Evolutionary conservation across 2,888 invertebrate species (phyloP), one percentile per base, ranked within the genome.

Genomic region (Drosophila mulleri): DNA sequence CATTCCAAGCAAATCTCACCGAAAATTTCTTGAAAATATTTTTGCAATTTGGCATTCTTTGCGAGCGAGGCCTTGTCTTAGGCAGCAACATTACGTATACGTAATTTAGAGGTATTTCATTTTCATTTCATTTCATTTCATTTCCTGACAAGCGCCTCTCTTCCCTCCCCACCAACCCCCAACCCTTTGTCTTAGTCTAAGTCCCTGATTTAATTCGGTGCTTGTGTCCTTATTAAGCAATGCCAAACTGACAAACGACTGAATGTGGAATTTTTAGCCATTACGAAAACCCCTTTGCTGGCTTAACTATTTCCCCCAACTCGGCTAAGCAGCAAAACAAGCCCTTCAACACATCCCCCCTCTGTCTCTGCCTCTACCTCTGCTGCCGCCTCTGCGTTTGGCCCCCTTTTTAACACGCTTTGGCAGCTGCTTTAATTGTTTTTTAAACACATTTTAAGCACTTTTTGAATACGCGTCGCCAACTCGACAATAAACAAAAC

Each of bases 401-500:
- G 23, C n/a, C n/a, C 54, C 18, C 73, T 57, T 44, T 60, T 50
- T 42, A 48, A 41, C 54, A 54, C 58, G 37, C 59, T 70, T 69
- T 82, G 58, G 57, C 64, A 80, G 56, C 69, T 72, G 76, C 64
- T 79, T 83, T 82, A 84, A 88, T 84, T 88, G 86, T 88, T 83
- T 88, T 84, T 84, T 86, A 84, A 86, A 88, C 75, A 80, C 83
- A 86, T 86, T 80, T 85, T 73, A 75, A 82, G 77, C 71, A 64
- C 75, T 45, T 71, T 78, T 62, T 70, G 78, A 78, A 59, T 57
- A 42, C 67, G 42, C 69, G 69, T 60, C 66, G 59, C 72, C 59
- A 60, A 72, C 69, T 61, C 56, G 68, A 70, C 85, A 74, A 67
- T 72, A 83, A 82, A 80, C 74, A 86, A 86, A 86, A 72, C 66